Evolutionary conservation across 2,113 vertebrate species (phyloP), one percentile per base, ranked within the genome.

Genomic region (Trogon surrucura): DNA sequence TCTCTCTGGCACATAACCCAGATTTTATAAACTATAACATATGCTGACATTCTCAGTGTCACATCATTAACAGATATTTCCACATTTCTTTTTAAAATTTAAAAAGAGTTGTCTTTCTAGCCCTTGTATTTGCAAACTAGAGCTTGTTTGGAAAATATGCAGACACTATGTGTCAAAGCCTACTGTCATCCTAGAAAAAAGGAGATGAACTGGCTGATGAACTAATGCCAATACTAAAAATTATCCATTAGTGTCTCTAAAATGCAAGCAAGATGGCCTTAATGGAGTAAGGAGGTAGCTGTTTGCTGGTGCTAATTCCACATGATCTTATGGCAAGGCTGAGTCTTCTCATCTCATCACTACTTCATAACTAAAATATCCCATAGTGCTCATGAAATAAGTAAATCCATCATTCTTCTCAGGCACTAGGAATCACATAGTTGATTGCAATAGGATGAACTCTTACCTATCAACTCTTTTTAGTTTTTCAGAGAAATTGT

Each of bases 381-480:
- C 64, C 1, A 0, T 6, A 66, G 22, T 9, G 41, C 50, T 53
- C 58, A 48, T 0, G 5, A 26, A 77, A 87, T 26, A 54, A 61
- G 22, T 29, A 75, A 78, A 85, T 32, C 47, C 21, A 7, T 6
- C n/a, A 30, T 7, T 71, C 57, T 88, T n/a, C 45, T 86, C 48
- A 60, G 67, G 32, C 38, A 47, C 34, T 58, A 45, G 30, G 26
- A 66, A 26, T 2, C 17, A 22, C 60, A 56, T 14, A 50, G 9
- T 19, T 32, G 34, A 16, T 2, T 0, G 1, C 64, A 72, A 18
- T 0, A 56, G 38, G 20, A 57, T 56, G 34, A 61, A 58, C 36
- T 22, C 32, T 61, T 38, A 58, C 34, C 15, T 36, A n/a, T 7
- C 13, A 48, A 48, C 23, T 70, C 56, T n/a, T 9, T 0, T 13